These are phyloP conservation scores for Argyrosomus japonicus DNA, from an alignment of 2,113 vertebrate genomes.

Conservation along the genomic window DNA sequence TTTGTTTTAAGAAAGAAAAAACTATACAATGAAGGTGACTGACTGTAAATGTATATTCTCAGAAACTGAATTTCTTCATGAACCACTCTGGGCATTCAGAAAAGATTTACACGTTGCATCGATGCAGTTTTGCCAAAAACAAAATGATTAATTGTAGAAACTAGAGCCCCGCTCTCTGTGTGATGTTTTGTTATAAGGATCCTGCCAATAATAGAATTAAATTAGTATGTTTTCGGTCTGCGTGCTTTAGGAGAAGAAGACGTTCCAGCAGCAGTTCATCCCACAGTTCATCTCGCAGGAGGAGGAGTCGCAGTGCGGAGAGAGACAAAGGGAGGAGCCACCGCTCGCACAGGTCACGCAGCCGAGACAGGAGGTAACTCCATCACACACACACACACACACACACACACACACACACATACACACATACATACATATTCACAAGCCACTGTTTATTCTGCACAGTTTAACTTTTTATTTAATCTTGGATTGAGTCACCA, in stretches of 20 bases:
- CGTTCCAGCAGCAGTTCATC: slow-evolving; percentile 96
- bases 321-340: slow-evolving; percentile 89
- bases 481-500: not conserved
- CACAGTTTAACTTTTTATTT: not conserved
- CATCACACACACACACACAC: not conserved
- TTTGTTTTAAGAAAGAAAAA: slow-evolving; percentile 9
- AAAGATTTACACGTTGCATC: slow-evolving; percentile 16
- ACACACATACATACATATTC: not conserved
- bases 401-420: not conserved
- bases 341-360: slow-evolving; percentile 90
- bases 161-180: not conserved
- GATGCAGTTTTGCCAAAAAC: slow-evolving; percentile 11
- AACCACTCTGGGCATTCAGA: not conserved
- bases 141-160: slow-evolving; percentile 30
- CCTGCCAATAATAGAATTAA: slow-evolving; percentile 14
- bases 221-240: slow-evolving; percentile 26
- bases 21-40: not conserved
- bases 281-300: slow-evolving; percentile 90
- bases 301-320: slow-evolving; percentile 89
- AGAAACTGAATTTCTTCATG: not conserved
- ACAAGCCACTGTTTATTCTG: not conserved
- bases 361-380: slow-evolving; percentile 90
- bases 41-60: not conserved
- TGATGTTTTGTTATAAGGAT: slow-evolving; percentile 29
- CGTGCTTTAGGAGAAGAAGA: slow-evolving; percentile 85